Evolutionary conservation across 2,888 invertebrate genomes (phyloP).

Genomic region (Thymelicus lineola): DNA sequence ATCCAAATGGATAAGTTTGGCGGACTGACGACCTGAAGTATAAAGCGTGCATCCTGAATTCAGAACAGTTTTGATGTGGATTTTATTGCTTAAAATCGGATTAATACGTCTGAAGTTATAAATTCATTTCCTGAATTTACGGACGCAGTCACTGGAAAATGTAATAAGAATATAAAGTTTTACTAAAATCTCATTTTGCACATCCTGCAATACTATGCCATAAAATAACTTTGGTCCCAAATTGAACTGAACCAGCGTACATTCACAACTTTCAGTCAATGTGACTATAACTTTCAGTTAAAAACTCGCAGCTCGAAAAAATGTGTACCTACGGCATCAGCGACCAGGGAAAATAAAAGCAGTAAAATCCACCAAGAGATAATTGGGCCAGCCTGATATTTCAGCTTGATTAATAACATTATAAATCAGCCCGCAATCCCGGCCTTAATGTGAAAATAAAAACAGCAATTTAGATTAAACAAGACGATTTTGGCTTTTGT

Average conservation of each 20-base stretch:
- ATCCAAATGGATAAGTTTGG: too few relatives aligned
- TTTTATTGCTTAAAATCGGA: background rate
- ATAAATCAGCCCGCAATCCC: constrained; percentile 64
- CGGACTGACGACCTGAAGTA: too few relatives aligned
- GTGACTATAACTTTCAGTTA: constrained; percentile 10
- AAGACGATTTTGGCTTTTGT: constrained; percentile 53
- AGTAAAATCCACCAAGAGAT: constrained; percentile 63
- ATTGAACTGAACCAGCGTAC: background rate
- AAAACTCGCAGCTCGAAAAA: constrained; percentile 14
- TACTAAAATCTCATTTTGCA: background rate
- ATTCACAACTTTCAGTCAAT: constrained; percentile 12
- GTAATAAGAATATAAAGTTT: background rate
- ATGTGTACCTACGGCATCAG: constrained; percentile 27
- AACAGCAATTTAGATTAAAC: constrained; percentile 58
- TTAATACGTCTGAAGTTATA: too few relatives aligned
- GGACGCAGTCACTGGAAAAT: background rate
- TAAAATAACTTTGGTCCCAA: constrained; percentile 1
- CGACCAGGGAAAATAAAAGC: constrained; percentile 48
- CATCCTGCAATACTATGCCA: background rate
- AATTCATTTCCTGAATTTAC: too few relatives aligned
- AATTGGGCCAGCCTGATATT: constrained; percentile 70
- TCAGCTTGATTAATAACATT: constrained; percentile 72
- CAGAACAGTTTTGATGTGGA: background rate
- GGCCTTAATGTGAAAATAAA: constrained; percentile 62
- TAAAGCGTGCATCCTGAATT: too few relatives aligned